Percentiles rank a stretch among this genome's conserved stretches.
phyloP scores from a whole-genome alignment of 2,797 vertebrate genomes.

The Dendrocincla fuliginosa region DNA sequence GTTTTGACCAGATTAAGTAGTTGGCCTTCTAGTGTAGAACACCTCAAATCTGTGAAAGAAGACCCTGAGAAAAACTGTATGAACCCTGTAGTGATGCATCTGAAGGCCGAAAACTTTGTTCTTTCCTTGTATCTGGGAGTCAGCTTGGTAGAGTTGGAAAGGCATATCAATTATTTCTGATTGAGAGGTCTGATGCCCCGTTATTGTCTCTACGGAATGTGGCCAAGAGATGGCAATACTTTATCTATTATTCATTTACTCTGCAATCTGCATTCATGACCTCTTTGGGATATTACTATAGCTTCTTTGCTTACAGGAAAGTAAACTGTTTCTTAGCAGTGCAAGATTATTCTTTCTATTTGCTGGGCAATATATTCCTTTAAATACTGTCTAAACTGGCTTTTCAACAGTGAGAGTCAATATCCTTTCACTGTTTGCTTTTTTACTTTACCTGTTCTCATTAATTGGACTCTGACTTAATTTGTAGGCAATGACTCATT shows the following conservation, averaged over 20 bases:
- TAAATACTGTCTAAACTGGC: background rate
- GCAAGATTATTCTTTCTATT: background rate
- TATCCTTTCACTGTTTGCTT: background rate
- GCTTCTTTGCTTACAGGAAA: background rate
- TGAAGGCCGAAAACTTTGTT: background rate
- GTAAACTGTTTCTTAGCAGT: background rate
- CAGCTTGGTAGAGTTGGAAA: background rate
- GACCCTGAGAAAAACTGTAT: background rate
- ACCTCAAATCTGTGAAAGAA: background rate
- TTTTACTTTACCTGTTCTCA: conserved; percentile 33
- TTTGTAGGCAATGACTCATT: conserved; percentile 27
- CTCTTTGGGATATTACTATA: background rate
- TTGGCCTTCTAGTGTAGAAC: background rate
- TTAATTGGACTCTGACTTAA: conserved; percentile 14
- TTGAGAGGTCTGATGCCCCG: background rate
- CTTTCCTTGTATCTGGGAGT: background rate
- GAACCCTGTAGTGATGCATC: background rate
- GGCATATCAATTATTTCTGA: background rate
- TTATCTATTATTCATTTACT: background rate
- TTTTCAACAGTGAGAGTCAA: background rate
- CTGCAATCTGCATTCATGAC: background rate
- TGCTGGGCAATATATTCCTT: background rate
- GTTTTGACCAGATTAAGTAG: background rate
- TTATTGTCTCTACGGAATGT: background rate
- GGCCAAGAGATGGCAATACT: background rate